Evolutionary conservation across 2,113 vertebrate genomes (phyloP).

Genomic region (Butorides virescens): DNA sequence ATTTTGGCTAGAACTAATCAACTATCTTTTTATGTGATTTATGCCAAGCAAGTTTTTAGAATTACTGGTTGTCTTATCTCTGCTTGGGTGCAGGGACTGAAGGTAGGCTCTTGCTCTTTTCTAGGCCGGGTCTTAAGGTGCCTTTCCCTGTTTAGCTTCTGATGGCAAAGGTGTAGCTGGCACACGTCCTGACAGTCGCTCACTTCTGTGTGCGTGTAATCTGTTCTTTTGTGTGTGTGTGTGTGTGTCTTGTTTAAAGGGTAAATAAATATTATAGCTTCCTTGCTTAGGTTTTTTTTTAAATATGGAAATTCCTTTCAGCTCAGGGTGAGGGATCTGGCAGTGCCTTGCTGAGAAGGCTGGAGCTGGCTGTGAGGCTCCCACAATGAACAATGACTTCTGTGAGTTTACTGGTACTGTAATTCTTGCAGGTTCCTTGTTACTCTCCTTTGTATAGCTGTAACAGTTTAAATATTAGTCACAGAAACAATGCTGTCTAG

Average conservation of each 20-base stretch:
- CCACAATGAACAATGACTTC: neutral
- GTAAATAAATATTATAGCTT: neutral
- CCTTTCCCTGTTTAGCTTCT: neutral
- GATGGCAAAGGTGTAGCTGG: neutral
- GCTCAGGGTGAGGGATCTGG: neutral
- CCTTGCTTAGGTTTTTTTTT: neutral
- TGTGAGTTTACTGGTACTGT: neutral
- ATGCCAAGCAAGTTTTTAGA: neutral
- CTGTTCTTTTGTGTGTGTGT: neutral
- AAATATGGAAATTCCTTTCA: neutral
- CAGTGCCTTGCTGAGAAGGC: neutral
- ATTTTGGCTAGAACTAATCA: neutral
- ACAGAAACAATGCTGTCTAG: neutral
- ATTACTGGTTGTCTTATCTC: neutral
- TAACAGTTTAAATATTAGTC: neutral
- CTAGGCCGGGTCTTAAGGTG: neutral
- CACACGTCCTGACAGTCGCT: fast-evolving
- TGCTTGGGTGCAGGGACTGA: fast-evolving
- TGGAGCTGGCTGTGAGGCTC: neutral
- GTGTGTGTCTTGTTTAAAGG: neutral
- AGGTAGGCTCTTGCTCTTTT: neutral
- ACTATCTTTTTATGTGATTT: neutral
- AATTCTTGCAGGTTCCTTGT: neutral
- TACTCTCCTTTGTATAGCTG: neutral
- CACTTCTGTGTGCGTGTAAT: fast-evolving